These are phyloP conservation scores for Scartelaos histophorus DNA, from an alignment of 2,113 vertebrate species.

Conservation along the genomic window DNA sequence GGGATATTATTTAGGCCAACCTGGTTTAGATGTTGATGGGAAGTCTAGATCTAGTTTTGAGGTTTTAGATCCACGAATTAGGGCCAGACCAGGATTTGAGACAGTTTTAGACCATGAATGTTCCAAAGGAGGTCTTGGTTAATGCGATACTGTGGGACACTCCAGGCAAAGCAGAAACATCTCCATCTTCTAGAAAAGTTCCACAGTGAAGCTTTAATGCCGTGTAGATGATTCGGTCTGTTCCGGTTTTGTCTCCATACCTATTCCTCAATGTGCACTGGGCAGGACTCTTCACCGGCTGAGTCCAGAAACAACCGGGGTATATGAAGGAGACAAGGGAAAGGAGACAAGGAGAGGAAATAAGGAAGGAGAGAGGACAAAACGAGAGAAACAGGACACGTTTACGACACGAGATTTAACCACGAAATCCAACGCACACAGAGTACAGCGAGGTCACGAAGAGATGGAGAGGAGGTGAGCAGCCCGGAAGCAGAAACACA, in stretches of 20 bases:
- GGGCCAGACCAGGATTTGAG: too few relatives aligned
- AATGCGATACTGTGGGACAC: background rate
- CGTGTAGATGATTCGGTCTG: background rate
- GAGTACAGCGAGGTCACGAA: constrained; percentile 15
- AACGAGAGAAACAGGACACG: constrained; percentile 66
- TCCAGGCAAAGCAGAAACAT: too few relatives aligned
- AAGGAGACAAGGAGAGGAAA: constrained; percentile 22
- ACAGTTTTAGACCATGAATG: too few relatives aligned
- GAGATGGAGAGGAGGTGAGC: background rate
- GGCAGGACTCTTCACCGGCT: constrained; percentile 93
- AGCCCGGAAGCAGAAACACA: background rate
- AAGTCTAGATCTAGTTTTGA: too few relatives aligned
- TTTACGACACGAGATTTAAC: constrained; percentile 74
- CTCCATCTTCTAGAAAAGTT: too few relatives aligned
- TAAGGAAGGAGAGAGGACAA: constrained; percentile 65
- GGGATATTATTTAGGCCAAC: too few relatives aligned
- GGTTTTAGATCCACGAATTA: too few relatives aligned
- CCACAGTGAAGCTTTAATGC: background rate
- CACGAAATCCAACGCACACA: constrained; percentile 50
- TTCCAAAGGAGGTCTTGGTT: constrained; percentile 4
- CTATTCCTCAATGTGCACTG: constrained; percentile 95
- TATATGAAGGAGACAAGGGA: constrained; percentile 30
- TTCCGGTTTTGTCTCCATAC: constrained; percentile 73
- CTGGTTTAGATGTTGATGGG: background rate
- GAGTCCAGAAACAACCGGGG: constrained; percentile 70